These are phyloP conservation scores for Karalla daura DNA, from an alignment of 2,797 vertebrate genomes.

Conservation along the genomic window DNA sequence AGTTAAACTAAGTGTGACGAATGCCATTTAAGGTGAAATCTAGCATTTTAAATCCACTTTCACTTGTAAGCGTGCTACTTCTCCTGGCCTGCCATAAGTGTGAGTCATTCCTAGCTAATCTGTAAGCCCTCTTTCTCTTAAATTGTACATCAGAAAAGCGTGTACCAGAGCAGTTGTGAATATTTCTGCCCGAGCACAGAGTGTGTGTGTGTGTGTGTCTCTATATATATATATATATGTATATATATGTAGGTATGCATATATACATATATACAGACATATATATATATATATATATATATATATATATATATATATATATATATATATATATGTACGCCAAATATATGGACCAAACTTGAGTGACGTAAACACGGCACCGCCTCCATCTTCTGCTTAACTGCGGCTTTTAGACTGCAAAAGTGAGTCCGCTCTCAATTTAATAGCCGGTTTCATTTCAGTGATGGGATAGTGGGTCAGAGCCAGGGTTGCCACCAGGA, in stretches of 20 bases:
- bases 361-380: no score
- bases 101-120: conserved; percentile 49
- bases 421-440: no score
- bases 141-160: conserved; percentile 12
- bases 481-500: no score
- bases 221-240: conserved; percentile 33
- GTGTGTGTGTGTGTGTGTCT: conserved; percentile 15
- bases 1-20: conserved; percentile 41
- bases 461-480: no score
- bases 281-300: no score
- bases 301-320: no score
- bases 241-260: conserved; percentile 4
- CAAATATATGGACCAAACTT: no score
- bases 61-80: conserved; percentile 51
- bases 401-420: no score
- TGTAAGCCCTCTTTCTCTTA: conserved; percentile 13
- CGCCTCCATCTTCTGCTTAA: no score
- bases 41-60: conserved; percentile 67
- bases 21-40: conserved; percentile 66
- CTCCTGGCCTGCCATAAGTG: conserved; percentile 32
- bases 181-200: conserved; percentile 16
- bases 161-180: conserved; percentile 46
- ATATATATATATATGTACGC: no score
- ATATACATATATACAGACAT: no score
- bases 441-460: no score